Conservation (phyloP, 2,797 vertebrate genomes). For the Melanotaenia maccullochi region DNA sequence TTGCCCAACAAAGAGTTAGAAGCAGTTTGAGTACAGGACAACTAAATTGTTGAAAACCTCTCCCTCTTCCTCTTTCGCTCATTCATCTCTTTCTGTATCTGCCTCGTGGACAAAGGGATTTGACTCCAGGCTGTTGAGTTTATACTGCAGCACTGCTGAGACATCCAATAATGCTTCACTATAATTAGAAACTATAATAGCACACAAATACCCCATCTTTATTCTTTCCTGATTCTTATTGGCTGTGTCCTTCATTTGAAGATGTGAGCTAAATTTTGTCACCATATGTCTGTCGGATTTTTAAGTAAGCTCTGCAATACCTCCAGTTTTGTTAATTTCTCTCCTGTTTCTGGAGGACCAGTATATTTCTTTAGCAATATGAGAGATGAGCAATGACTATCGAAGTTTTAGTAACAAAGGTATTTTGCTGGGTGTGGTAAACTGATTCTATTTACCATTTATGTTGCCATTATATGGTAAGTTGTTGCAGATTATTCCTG, state of each 20-base stretch:
- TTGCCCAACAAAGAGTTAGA: conserved; percentile 24
- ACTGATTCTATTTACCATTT: no score
- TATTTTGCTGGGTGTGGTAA: no score
- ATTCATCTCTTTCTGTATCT: conserved; percentile 18
- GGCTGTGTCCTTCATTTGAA: conserved; percentile 43
- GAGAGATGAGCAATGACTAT: conserved; percentile 8
- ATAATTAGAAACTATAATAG: conserved; percentile 74
- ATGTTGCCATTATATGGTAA: no score
- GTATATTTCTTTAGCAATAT: conserved; percentile 10
- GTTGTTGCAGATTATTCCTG: no score
- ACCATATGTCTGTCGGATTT: conserved; percentile 52
- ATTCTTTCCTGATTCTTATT: conserved; percentile 48
- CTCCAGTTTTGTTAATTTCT: conserved; percentile 56
- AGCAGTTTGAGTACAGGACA: conserved; percentile 42
- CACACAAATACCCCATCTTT: conserved; percentile 46
- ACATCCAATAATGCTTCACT: conserved; percentile 70
- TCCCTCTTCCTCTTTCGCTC: conserved; percentile 14
- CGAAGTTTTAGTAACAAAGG: no score
- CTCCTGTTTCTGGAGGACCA: conserved; percentile 19
- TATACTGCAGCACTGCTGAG: conserved; percentile 52
- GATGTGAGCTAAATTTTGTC: conserved; percentile 47
- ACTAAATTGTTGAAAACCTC: conserved; percentile 40
- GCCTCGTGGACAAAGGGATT: conserved; percentile 45
- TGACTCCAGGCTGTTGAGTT: conserved; percentile 55
- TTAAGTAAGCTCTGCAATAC: conserved; percentile 46